These are phyloP conservation scores for Penelope pileata DNA, from an alignment of 2,113 vertebrate species.

Conservation along the genomic window DNA sequence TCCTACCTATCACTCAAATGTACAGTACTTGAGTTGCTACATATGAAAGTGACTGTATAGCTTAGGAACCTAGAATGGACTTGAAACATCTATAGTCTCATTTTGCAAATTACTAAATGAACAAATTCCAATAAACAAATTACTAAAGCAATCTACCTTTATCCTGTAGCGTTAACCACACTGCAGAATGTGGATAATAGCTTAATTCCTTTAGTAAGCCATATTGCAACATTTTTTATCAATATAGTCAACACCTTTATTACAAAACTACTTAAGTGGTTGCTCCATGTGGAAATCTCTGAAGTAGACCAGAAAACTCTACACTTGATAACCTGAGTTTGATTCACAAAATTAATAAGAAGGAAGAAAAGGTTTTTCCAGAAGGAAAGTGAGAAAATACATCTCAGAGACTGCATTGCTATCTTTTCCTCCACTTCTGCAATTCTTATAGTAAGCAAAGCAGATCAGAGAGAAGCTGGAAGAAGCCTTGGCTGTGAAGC, in stretches of 20 bases:
- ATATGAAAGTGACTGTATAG: not conserved
- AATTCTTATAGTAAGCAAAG: not conserved
- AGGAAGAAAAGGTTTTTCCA: not conserved
- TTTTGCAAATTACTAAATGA: conserved; percentile 7
- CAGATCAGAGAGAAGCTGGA: not conserved
- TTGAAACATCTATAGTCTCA: not conserved
- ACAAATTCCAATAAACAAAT: too few relatives aligned
- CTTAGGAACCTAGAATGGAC: not conserved
- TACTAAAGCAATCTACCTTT: not conserved
- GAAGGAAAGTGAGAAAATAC: not conserved
- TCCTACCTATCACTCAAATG: not conserved
- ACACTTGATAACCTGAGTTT: not conserved
- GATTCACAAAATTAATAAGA: not conserved
- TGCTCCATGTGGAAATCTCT: not conserved
- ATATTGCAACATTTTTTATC: not conserved
- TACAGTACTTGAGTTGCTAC: not conserved
- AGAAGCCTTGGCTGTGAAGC: not conserved
- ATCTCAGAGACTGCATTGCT: not conserved
- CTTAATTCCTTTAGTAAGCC: not conserved
- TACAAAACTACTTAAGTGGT: not conserved
- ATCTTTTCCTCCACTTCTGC: not conserved
- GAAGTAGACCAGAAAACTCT: not conserved
- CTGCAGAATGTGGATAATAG: not conserved
- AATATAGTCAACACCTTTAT: not conserved
- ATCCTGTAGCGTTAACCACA: not conserved